Percentiles rank a stretch among this genome's conserved stretches.
Evolutionary conservation across 2,888 invertebrate genomes (phyloP).

Genomic region (Melieria omissa): DNA sequence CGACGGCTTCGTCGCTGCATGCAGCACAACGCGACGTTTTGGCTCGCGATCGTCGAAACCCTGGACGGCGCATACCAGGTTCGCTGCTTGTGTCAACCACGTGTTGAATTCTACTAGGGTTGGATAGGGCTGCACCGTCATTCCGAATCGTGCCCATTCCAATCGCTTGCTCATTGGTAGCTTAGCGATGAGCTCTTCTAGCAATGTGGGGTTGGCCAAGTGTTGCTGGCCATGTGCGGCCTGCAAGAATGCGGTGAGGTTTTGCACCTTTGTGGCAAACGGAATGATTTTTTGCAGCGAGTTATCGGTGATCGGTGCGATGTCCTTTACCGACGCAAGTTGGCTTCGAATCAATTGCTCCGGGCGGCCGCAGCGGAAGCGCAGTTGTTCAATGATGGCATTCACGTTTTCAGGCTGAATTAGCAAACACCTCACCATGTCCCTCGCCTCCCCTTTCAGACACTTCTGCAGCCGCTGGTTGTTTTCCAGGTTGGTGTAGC

Average conservation of each 20-base stretch:
- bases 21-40: background rate
- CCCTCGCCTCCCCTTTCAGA: conserved; percentile 34
- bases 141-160: conserved; percentile 38
- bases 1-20: background rate
- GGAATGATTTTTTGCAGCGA: conserved; percentile 33
- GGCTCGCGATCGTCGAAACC: background rate
- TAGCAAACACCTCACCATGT: conserved; percentile 27
- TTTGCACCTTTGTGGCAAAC: conserved; percentile 42
- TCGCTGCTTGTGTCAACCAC: conserved; percentile 35
- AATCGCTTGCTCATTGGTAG: conserved; percentile 39
- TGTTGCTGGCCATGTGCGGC: conserved; percentile 41
- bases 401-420: conserved; percentile 37
- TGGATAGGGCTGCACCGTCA: conserved; percentile 18
- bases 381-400: conserved; percentile 31
- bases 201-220: conserved; percentile 4
- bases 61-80: conserved; percentile 11
- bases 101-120: conserved; percentile 25
- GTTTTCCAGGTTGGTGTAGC: conserved; percentile 36
- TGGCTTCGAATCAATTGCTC: conserved; percentile 40
- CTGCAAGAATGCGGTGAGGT: conserved; percentile 38
- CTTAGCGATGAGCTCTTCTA: conserved; percentile 40
- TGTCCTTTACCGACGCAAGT: conserved; percentile 33
- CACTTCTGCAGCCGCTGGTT: conserved; percentile 35
- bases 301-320: conserved; percentile 33
- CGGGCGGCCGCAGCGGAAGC: conserved; percentile 31